Percentiles rank a stretch among this genome's conserved stretches.
phyloP scores from a whole-genome alignment of 2,888 invertebrate genomes.

The Plagodis pulveraria region DNA sequence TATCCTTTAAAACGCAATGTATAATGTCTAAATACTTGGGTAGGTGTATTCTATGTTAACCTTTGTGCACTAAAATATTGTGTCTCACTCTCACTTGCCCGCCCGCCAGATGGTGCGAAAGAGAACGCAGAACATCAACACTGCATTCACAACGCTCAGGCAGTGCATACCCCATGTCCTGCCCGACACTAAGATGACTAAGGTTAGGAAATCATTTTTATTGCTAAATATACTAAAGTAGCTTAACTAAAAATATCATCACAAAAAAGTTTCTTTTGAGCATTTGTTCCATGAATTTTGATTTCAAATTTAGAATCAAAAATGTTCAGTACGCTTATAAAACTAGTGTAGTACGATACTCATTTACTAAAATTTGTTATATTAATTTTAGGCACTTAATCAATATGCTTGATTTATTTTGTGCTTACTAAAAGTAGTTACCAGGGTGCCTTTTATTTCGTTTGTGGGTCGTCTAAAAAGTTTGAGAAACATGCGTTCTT shows the following conservation, averaged over 20 bases:
- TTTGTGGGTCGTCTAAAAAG: too few species aligned
- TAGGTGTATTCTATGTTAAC: too few species aligned
- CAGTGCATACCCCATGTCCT: slow-evolving; percentile 98
- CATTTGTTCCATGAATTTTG: not conserved
- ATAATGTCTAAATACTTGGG: too few species aligned
- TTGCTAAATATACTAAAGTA: slow-evolving; percentile 25
- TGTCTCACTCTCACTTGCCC: slow-evolving; percentile 56
- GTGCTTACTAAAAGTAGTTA: too few species aligned
- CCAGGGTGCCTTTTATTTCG: too few species aligned
- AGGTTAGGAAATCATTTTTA: slow-evolving; percentile 84
- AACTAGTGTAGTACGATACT: too few species aligned
- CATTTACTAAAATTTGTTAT: too few species aligned
- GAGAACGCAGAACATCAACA: slow-evolving; percentile 97
- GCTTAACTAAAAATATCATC: not conserved
- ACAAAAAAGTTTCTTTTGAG: too few species aligned
- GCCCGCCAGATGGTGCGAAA: slow-evolving; percentile 80
- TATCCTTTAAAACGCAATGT: too few species aligned
- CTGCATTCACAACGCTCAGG: slow-evolving; percentile 95
- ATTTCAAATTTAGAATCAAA: not conserved
- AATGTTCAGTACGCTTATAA: not conserved
- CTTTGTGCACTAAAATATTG: not conserved
- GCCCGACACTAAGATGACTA: slow-evolving; percentile 97
- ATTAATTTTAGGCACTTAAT: too few species aligned
- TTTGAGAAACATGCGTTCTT: too few species aligned
- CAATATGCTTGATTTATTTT: too few species aligned